A percentile compares a stretch with the other conserved stretches of the same genome.
Conservation (phyloP, 1,140 invertebrate genomes). For the Homarus americanus region DNA sequence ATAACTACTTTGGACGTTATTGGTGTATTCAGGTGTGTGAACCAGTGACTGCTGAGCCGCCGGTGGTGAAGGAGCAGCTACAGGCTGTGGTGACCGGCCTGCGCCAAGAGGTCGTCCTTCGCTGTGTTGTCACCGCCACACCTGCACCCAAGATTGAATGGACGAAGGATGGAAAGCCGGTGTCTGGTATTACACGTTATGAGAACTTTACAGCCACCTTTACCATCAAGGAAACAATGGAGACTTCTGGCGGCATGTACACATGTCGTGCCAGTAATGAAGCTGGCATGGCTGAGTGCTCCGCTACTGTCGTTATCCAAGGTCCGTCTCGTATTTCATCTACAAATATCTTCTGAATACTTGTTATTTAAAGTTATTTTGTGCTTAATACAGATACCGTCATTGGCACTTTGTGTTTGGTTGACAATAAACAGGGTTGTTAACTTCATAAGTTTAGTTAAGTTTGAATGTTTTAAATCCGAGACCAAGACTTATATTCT, state of each 20-base stretch:
- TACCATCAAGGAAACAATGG: constrained; percentile 83
- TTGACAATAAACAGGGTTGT: no score
- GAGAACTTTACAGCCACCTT: constrained; percentile 87
- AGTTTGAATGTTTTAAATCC: no score
- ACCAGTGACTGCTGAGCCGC: constrained; percentile 80
- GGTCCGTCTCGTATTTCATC: constrained; percentile 75
- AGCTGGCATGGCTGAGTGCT: constrained; percentile 85
- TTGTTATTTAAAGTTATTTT: no score
- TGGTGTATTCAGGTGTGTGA: constrained; percentile 79
- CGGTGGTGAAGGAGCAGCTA: constrained; percentile 83
- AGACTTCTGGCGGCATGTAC: constrained; percentile 84
- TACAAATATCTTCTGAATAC: not conserved
- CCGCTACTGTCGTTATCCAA: constrained; percentile 83
- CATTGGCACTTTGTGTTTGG: no score
- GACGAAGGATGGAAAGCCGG: constrained; percentile 80
- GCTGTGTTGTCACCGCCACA: constrained; percentile 88
- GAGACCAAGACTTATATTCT: not conserved
- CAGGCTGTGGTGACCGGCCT: constrained; percentile 82
- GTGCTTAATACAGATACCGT: no score
- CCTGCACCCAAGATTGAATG: constrained; percentile 91
- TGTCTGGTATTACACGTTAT: constrained; percentile 82
- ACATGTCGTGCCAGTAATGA: constrained; percentile 84
- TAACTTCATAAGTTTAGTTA: no score
- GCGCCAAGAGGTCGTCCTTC: constrained; percentile 83
- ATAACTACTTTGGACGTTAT: no score